Evolutionary conservation across 2,888 invertebrate genomes (phyloP).

Genomic region (Nemotelus nigrinus): DNA sequence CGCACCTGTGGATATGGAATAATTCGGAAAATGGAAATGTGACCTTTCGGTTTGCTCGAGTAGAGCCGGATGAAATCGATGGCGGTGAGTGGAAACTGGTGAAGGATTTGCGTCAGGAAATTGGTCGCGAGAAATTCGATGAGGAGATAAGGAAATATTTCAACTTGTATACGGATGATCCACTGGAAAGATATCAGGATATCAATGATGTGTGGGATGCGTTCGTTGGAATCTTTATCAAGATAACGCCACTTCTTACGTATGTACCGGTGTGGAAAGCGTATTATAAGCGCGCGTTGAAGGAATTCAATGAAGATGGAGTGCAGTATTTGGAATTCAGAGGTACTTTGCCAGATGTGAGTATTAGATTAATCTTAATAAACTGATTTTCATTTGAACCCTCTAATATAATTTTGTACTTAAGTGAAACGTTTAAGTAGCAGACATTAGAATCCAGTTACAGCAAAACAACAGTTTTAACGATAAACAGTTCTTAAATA

Average conservation of each 20-base stretch:
- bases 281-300: constrained; percentile 73
- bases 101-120: constrained; percentile 62
- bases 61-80: constrained; percentile 46
- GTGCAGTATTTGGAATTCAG: constrained; percentile 77
- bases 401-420: too few relatives aligned
- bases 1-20: constrained; percentile 68
- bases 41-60: constrained; percentile 61
- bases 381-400: too few relatives aligned
- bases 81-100: constrained; percentile 66
- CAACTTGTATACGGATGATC: constrained; percentile 68
- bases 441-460: too few relatives aligned
- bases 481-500: too few relatives aligned
- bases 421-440: too few relatives aligned
- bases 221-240: constrained; percentile 69
- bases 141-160: constrained; percentile 67
- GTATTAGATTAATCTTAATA: constrained; percentile 41
- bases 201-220: constrained; percentile 70
- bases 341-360: constrained; percentile 68
- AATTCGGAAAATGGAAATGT: constrained; percentile 53
- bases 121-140: constrained; percentile 66
- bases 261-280: constrained; percentile 74
- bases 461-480: too few relatives aligned
- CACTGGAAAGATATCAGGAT: constrained; percentile 66
- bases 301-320: constrained; percentile 73
- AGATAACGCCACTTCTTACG: constrained; percentile 68